Conservation (phyloP, 2,888 invertebrate species). For the Chalcis sispes region DNA sequence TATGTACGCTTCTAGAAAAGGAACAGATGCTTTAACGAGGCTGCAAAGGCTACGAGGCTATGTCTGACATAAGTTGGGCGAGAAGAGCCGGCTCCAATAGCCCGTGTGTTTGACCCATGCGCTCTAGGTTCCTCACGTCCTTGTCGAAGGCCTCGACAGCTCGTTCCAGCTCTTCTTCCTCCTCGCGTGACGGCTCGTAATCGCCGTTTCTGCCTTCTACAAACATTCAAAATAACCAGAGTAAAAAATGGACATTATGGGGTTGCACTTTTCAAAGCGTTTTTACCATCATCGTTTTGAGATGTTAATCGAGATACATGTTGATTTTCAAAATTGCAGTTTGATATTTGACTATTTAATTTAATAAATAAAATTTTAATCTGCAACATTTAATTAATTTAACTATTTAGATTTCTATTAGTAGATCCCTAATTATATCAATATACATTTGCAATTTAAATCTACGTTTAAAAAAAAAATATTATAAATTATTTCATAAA, state of each 20-base stretch:
- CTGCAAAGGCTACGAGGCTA: slow-evolving; percentile 74
- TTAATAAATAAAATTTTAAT: no score
- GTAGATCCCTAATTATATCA: no score
- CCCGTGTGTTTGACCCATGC: slow-evolving; percentile 80
- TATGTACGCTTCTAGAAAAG: slow-evolving; percentile 25
- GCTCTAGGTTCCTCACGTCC: slow-evolving; percentile 84
- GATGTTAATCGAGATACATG: not conserved
- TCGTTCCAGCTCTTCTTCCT: slow-evolving; percentile 91
- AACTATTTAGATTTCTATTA: no score
- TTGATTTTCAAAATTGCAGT: no score
- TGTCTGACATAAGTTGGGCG: slow-evolving; percentile 75
- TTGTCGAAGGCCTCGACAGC: slow-evolving; percentile 88
- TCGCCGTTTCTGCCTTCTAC: slow-evolving; percentile 84
- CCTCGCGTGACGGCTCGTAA: slow-evolving; percentile 85
- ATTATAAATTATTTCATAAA: no score
- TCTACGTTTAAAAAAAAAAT: no score
- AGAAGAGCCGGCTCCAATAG: slow-evolving; percentile 79
- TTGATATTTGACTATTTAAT: no score
- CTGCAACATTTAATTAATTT: no score
- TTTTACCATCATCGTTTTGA: slow-evolving; percentile 8
- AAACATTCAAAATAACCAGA: slow-evolving; percentile 48
- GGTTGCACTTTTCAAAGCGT: not conserved
- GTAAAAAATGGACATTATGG: slow-evolving; percentile 59
- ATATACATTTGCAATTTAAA: no score
- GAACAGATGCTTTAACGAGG: slow-evolving; percentile 35